These are phyloP conservation scores for Hirudinaria manillensis DNA, from an alignment of 2,888 invertebrate species.

Conservation along the genomic window DNA sequence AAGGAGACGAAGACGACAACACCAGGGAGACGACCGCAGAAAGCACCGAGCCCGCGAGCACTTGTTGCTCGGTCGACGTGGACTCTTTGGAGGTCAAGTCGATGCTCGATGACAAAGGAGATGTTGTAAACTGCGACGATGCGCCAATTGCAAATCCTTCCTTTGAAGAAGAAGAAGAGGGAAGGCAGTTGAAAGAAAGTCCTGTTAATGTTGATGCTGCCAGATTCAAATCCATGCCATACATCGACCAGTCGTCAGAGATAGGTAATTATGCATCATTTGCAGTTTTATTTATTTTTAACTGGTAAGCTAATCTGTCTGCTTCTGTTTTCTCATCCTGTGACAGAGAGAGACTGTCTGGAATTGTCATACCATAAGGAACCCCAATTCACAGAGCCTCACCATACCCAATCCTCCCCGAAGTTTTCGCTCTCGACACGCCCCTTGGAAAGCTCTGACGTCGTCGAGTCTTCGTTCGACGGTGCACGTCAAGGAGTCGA, in stretches of 20 bases:
- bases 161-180: constrained; percentile 20
- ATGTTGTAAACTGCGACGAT: neutral
- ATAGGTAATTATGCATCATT: neutral
- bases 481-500: neutral
- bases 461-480: neutral
- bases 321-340: too few relatives aligned
- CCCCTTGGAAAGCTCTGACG: neutral
- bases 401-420: neutral
- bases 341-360: constrained; percentile 3
- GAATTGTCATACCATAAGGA: neutral
- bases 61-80: neutral
- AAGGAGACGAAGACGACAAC: neutral
- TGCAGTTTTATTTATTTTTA: too few relatives aligned
- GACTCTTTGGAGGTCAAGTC: too few relatives aligned
- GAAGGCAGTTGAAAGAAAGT: neutral
- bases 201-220: neutral
- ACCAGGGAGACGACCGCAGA: neutral
- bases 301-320: too few relatives aligned
- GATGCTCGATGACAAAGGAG: neutral
- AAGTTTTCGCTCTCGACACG: neutral
- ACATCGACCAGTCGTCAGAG: neutral
- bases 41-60: neutral
- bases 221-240: neutral
- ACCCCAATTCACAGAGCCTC: neutral
- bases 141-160: too few relatives aligned